Percentiles rank a stretch among this genome's conserved stretches.
Conservation (phyloP, 2,113 vertebrate genomes). For the Sander vitreus region DNA sequence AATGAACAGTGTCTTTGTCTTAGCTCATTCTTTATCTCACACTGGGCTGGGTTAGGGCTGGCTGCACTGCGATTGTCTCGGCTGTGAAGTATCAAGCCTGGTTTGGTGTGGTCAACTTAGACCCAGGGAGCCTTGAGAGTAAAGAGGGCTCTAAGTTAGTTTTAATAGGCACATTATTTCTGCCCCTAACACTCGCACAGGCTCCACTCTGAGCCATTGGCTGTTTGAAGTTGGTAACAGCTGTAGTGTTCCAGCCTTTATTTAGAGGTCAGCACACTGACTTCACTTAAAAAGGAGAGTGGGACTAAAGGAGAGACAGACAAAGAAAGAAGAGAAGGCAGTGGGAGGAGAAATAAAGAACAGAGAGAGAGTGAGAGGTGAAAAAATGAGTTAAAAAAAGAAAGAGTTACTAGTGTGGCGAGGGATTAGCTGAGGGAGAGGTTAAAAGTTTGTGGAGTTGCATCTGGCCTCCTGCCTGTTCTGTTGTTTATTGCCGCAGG, state of each 20-base stretch:
- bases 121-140: constrained; percentile 76
- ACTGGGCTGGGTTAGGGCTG: constrained; percentile 35
- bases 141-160: constrained; percentile 82
- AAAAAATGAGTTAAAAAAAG: constrained; percentile 77
- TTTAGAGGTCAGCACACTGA: constrained; percentile 86
- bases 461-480: constrained; percentile 87
- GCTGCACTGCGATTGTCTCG: constrained; percentile 41
- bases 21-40: constrained; percentile 49
- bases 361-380: constrained; percentile 75
- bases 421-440: constrained; percentile 85
- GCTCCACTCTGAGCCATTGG: constrained; percentile 74
- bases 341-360: constrained; percentile 77
- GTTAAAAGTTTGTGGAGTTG: constrained; percentile 88
- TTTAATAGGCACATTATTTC: constrained; percentile 85
- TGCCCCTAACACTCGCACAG: constrained; percentile 71
- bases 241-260: constrained; percentile 86
- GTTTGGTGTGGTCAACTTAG: constrained; percentile 74
- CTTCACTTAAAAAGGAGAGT: constrained; percentile 84
- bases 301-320: constrained; percentile 69
- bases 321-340: constrained; percentile 62
- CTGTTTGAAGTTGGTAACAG: constrained; percentile 86
- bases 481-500: constrained; percentile 87
- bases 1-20: constrained; percentile 69
- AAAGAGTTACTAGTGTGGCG: constrained; percentile 80
- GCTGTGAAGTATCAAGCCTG: constrained; percentile 51